Conservation (phyloP, 2,888 invertebrate genomes). For the Cataglyphis cursor region DNA sequence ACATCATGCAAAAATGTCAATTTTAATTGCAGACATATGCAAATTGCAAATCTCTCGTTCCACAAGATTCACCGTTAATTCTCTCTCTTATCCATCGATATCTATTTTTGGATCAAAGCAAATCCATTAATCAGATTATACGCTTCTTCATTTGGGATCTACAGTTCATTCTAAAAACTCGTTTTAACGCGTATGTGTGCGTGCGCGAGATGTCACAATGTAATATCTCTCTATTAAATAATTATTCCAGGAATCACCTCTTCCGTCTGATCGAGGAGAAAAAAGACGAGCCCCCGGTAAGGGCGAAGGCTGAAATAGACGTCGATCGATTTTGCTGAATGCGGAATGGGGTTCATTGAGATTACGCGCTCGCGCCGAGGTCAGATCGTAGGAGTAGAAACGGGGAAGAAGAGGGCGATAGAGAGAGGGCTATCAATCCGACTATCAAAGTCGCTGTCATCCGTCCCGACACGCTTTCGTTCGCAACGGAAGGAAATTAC, state of each 20-base stretch:
- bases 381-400: conserved; percentile 29
- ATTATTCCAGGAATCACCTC: background rate
- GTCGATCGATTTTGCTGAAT: conserved; percentile 49
- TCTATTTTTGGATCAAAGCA: background rate
- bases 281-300: background rate
- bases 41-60: conserved; percentile 14
- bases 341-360: conserved; percentile 46
- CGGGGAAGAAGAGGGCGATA: background rate
- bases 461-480: conserved; percentile 2
- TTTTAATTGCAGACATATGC: background rate
- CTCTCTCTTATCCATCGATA: background rate
- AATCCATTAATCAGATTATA: conserved; percentile 1
- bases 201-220: background rate
- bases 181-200: background rate
- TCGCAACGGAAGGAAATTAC: conserved; percentile 49
- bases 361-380: conserved; percentile 2
- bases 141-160: background rate
- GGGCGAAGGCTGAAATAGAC: conserved; percentile 36
- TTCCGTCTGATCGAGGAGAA: background rate
- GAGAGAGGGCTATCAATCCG: conserved; percentile 13
- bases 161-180: background rate
- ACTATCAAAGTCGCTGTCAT: conserved; percentile 29
- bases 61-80: background rate
- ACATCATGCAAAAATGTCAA: conserved; percentile 21
- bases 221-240: conserved; percentile 13